These are phyloP conservation scores for Drosophila lowei DNA, from an alignment of 1,140 invertebrate species.

Conservation along the genomic window DNA sequence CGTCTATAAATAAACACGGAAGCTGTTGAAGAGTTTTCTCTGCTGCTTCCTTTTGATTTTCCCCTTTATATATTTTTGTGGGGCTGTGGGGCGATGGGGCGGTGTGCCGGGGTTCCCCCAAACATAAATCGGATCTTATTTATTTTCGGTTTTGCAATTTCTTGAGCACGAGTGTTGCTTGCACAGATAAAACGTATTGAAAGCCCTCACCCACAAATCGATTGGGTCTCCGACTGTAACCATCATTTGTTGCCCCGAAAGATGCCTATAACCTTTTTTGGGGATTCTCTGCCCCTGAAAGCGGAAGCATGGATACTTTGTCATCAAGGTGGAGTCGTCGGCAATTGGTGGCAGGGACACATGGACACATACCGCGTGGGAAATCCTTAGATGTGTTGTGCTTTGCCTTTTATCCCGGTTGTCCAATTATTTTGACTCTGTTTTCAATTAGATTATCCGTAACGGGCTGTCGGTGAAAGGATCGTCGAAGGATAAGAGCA, in stretches of 20 bases:
- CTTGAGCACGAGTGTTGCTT: conserved; percentile 68
- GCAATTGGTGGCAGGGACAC: not conserved
- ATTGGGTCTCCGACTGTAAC: conserved; percentile 2
- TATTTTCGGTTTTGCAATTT: conserved; percentile 78
- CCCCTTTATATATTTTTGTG: conserved; percentile 2
- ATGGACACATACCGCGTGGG: not conserved
- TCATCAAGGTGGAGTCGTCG: conserved; percentile 18
- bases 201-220: conserved; percentile 39
- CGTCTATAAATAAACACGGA: conserved; percentile 76
- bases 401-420: not conserved
- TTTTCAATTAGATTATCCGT: conserved; percentile 32
- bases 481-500: conserved; percentile 32
- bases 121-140: conserved; percentile 81
- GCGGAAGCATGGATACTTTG: conserved; percentile 41
- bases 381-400: not conserved
- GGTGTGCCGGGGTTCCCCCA: not conserved
- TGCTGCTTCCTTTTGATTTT: conserved; percentile 4
- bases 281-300: conserved; percentile 24
- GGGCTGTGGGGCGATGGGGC: conserved; percentile 19
- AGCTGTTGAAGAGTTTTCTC: conserved; percentile 52
- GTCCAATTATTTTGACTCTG: conserved; percentile 23
- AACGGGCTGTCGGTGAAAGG: not conserved
- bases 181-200: conserved; percentile 78
- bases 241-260: conserved; percentile 51
- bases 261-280: conserved; percentile 27